Percentiles rank a stretch among this genome's conserved stretches.
phyloP scores from a whole-genome alignment of 2,797 vertebrate species.

The Clarias fuscus region DNA sequence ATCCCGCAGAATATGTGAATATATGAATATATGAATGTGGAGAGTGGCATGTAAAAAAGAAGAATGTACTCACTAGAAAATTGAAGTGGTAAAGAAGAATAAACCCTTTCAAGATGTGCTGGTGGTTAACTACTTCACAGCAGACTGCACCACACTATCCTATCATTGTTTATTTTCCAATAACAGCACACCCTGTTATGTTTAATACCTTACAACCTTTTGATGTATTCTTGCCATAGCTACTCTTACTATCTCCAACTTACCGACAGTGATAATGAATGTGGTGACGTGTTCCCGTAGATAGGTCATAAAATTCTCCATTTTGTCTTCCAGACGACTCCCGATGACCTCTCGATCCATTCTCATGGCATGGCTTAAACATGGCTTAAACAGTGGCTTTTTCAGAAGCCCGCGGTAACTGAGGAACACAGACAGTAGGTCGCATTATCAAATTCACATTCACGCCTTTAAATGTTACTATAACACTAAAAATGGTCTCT shows the following conservation, averaged over 20 bases:
- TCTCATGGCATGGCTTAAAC: constrained; percentile 53
- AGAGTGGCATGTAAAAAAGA: neutral
- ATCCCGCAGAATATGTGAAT: neutral
- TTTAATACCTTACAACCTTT: neutral
- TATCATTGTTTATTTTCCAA: neutral
- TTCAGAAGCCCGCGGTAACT: constrained; percentile 67
- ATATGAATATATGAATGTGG: too few species aligned
- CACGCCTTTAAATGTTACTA: neutral
- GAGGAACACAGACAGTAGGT: constrained; percentile 9
- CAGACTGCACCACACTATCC: neutral
- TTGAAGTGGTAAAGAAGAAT: neutral
- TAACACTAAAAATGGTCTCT: constrained; percentile 37
- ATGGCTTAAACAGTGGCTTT: constrained; percentile 68
- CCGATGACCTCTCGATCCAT: constrained; percentile 66
- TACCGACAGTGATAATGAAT: constrained; percentile 64
- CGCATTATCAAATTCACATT: neutral
- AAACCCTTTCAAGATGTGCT: neutral
- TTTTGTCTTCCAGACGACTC: constrained; percentile 67
- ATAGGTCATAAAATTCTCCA: constrained; percentile 66
- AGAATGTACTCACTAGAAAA: neutral
- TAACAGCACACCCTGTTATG: neutral
- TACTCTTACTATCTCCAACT: constrained; percentile 34
- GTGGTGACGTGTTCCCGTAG: constrained; percentile 49
- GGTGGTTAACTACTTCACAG: neutral
- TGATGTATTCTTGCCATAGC: neutral